Conservation (phyloP, 2,113 vertebrate genomes). For the Sphaerodactylus townsendi region DNA sequence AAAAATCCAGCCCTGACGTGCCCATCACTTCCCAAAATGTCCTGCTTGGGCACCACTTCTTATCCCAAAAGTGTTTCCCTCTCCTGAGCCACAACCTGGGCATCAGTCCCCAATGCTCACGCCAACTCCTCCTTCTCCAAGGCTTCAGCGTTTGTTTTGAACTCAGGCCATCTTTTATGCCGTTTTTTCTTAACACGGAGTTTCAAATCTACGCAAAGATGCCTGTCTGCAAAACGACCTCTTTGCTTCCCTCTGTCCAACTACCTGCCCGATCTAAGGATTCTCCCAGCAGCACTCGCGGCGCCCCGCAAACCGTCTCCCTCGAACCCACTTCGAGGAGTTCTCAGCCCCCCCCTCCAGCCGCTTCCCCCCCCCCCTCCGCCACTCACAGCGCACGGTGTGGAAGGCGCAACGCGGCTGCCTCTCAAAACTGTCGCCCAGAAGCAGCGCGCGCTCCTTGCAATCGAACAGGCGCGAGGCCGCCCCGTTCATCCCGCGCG, state of each 20-base stretch:
- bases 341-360: no score
- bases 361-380: neutral
- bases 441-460: constrained; percentile 87
- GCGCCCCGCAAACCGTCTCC: neutral
- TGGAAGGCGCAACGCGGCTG: constrained; percentile 91
- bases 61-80: no score
- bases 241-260: no score
- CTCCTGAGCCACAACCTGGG: neutral
- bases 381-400: constrained; percentile 93
- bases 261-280: neutral
- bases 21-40: neutral
- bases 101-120: neutral
- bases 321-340: neutral
- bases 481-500: constrained; percentile 83
- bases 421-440: constrained; percentile 93
- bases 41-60: neutral
- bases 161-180: no score
- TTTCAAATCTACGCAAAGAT: no score
- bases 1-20: no score
- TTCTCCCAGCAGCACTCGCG: neutral
- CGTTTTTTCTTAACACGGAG: no score
- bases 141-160: no score
- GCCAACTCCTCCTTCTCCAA: no score
- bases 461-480: constrained; percentile 82
- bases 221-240: no score